A percentile compares a stretch with the other conserved stretches of the same genome.
These are phyloP conservation scores for Heliconius congener DNA, from an alignment of 1,140 invertebrate genomes.

Conservation along the genomic window DNA sequence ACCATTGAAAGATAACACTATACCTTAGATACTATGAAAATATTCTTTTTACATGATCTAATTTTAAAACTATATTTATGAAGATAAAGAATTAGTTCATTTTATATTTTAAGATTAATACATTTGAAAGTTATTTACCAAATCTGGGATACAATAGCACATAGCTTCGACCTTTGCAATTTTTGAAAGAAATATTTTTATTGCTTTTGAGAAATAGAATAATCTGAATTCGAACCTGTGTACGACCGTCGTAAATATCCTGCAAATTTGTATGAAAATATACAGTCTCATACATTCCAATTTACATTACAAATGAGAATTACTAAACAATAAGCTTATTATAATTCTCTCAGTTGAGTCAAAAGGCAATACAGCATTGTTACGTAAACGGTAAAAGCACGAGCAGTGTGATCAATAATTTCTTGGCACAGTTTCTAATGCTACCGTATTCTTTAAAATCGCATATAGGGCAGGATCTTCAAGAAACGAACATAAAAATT, in stretches of 20 bases:
- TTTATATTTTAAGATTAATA: too few species aligned
- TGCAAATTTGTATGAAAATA: too few species aligned
- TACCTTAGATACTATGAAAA: neutral
- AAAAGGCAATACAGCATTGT: neutral
- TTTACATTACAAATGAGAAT: neutral
- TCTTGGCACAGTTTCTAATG: conserved; percentile 19
- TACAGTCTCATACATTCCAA: too few species aligned
- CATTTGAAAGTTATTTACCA: too few species aligned
- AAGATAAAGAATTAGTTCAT: too few species aligned
- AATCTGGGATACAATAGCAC: too few species aligned
- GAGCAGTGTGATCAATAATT: conserved; percentile 17
- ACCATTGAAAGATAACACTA: neutral
- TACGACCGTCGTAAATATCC: too few species aligned
- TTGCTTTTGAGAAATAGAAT: too few species aligned
- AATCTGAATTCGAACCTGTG: too few species aligned
- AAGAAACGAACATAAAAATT: neutral
- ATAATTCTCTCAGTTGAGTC: neutral
- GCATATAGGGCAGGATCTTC: neutral
- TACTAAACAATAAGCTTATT: neutral
- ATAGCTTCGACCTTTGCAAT: too few species aligned
- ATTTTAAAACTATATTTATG: neutral
- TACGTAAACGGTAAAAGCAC: conserved; percentile 5
- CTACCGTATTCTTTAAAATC: neutral
- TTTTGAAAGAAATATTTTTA: too few species aligned
- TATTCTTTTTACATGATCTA: neutral